Base-by-base conservation (phyloP, 2,113 vertebrate genomes). In the Galemys pyrenaicus region DNA sequence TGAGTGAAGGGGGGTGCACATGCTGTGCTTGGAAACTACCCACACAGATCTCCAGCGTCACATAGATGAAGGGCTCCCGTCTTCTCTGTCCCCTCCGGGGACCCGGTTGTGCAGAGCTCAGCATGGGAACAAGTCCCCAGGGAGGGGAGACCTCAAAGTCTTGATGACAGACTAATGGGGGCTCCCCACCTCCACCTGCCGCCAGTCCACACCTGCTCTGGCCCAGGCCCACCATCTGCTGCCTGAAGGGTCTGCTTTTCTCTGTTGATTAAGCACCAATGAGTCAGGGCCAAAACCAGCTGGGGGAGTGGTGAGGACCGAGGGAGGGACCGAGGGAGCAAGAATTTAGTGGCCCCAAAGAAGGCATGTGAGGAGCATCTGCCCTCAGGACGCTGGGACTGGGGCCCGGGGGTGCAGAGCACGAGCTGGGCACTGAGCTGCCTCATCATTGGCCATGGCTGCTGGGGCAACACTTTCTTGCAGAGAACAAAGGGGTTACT, bases 91-190 rank as follows among this genome's bases (percentile, higher is more conserved):
- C 65, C 85, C 44, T 75, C 62, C 74, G 91, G 91, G 77, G 87
- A 91, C 92, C 89, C 89, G 35, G 37, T 44, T 22, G 13, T 67
- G 89, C 39, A 49, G 46, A 28, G 49, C 88, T 92, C 24, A 0
- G 91, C 77, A 1, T 84, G 95, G 49, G 70, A 71, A 89, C 89
- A 93, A 89, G 75, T 85, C 82, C 82, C 30, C 8, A 51, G 51
- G 67, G 10, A 9, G 80, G 95, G 84, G 60, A 17, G 46, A 95
- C 74, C 9, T 89, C 83, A 94, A 94, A 95, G 95, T 82, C 94
- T 79, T n/a, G 79, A 89, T 96, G 96, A 97, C 96, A 97, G 91
- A 91, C 83, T 95, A 93, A 94, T 84, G 20, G 95, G 96, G 82
- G 24, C 13, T 60, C 58, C 73, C 19, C 7, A 46, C 84, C 75